Conservation (phyloP, 2,888 invertebrate species). For the Oscheius sp. region DNA sequence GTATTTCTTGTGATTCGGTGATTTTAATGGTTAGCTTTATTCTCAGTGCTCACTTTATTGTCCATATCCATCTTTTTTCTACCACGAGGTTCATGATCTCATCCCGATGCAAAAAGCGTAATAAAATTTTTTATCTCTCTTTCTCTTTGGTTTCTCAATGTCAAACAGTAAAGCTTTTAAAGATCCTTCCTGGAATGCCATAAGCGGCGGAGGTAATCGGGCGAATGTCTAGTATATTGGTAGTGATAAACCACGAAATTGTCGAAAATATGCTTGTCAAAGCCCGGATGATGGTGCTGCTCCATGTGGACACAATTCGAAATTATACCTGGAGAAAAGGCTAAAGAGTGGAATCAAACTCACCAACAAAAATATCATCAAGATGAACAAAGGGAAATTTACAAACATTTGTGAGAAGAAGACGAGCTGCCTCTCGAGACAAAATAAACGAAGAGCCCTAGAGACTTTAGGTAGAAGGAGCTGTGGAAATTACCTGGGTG, state of each 20-base stretch:
- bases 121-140: conserved; percentile 10
- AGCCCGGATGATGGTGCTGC: conserved; percentile 61
- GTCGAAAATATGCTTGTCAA: conserved; percentile 61
- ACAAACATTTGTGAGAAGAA: conserved; percentile 56
- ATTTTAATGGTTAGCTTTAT: neutral
- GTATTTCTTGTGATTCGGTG: conserved; percentile 10
- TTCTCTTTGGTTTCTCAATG: neutral
- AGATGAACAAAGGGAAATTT: conserved; percentile 65
- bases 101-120: neutral
- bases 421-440: conserved; percentile 56
- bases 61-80: conserved; percentile 7
- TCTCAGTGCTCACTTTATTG: conserved; percentile 8
- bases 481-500: conserved; percentile 51
- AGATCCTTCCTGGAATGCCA: conserved; percentile 43
- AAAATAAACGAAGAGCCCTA: conserved; percentile 69
- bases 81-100: conserved; percentile 22
- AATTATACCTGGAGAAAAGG: conserved; percentile 44
- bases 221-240: conserved; percentile 63
- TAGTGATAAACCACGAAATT: conserved; percentile 68
- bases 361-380: conserved; percentile 69
- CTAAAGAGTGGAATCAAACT: neutral
- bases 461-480: conserved; percentile 12
- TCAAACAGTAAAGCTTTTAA: conserved; percentile 17
- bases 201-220: conserved; percentile 52
- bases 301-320: conserved; percentile 57